These are phyloP conservation scores for Anguilla obscura DNA, from an alignment of 2,797 vertebrate species.

Conservation along the genomic window DNA sequence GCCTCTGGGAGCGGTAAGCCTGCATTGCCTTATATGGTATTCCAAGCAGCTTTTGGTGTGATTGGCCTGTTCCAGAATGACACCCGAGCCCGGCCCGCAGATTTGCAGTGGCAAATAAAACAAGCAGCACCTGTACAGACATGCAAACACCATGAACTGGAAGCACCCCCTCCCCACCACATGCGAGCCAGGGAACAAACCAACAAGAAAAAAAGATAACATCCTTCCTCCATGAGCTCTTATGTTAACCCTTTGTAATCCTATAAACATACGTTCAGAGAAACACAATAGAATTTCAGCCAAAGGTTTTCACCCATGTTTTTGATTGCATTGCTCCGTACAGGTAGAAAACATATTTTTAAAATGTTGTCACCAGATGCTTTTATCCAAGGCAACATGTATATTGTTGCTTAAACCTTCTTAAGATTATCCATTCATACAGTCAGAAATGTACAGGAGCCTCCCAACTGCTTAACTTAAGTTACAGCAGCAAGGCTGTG, in stretches of 20 bases:
- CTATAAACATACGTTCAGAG: neutral
- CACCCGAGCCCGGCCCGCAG: slow-evolving; percentile 34
- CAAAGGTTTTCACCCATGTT: neutral
- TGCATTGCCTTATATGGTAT: slow-evolving; percentile 56
- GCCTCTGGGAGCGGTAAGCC: slow-evolving; percentile 34
- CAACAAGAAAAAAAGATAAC: neutral
- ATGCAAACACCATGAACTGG: slow-evolving; percentile 42
- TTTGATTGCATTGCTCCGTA: neutral
- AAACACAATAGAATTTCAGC: neutral
- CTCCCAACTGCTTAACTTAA: neutral
- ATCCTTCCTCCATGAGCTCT: neutral
- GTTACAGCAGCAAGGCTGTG: neutral
- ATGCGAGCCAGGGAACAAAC: neutral
- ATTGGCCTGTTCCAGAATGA: slow-evolving; percentile 46
- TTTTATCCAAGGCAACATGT: neutral
- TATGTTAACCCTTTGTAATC: neutral
- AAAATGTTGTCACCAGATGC: neutral
- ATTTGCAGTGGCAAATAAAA: slow-evolving; percentile 43
- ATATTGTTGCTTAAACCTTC: neutral
- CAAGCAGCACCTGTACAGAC: slow-evolving; percentile 49
- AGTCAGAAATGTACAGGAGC: neutral
- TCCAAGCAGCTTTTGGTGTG: slow-evolving; percentile 48
- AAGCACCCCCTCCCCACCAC: neutral
- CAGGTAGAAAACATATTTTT: neutral
- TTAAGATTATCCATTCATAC: neutral